Conservation (phyloP, 2,113 vertebrate genomes). For the Mellivora capensis region DNA sequence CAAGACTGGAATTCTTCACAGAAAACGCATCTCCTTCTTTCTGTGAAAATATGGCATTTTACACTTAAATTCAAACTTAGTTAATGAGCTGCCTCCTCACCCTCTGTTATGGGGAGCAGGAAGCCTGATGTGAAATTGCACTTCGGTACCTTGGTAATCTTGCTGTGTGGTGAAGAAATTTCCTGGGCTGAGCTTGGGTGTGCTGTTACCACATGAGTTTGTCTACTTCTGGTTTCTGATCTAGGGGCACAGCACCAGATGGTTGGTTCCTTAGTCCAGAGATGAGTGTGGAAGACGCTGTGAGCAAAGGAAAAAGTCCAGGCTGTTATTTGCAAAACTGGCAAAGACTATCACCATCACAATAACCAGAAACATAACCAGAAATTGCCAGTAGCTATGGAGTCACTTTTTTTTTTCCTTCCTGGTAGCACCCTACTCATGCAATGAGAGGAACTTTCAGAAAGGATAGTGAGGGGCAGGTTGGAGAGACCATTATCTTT, state of each 20-base stretch:
- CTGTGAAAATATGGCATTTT: conserved; percentile 45
- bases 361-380: background rate
- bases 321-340: background rate
- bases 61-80: background rate
- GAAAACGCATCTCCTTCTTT: conserved; percentile 49
- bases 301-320: background rate
- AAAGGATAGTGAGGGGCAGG: background rate
- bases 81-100: conserved; percentile 42
- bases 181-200: background rate
- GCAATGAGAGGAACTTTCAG: background rate
- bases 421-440: background rate
- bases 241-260: background rate
- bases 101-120: background rate
- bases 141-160: background rate
- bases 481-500: background rate
- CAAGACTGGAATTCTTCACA: conserved; percentile 36
- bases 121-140: background rate
- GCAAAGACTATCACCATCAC: background rate
- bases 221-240: background rate
- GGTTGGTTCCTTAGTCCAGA: background rate
- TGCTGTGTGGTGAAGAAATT: background rate
- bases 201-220: background rate
- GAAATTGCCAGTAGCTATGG: background rate
- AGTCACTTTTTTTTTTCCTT: background rate
- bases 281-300: background rate